Evolutionary conservation across 2,888 invertebrate species (phyloP).

Genomic region (Lepidochitona cinerea): DNA sequence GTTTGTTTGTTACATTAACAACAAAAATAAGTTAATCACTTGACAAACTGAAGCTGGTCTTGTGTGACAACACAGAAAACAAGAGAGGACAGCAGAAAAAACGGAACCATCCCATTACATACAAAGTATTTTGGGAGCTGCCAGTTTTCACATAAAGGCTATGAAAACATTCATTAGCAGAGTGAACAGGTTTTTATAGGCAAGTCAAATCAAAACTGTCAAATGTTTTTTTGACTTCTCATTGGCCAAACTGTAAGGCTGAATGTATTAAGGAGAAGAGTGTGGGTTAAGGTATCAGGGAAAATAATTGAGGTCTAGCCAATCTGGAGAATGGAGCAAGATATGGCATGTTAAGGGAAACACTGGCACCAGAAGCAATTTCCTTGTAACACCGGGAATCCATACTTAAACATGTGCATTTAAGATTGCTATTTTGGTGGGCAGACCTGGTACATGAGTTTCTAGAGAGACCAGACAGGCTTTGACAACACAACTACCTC

Average conservation of each 20-base stretch:
- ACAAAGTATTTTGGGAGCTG: not conserved
- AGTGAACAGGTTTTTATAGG: not conserved
- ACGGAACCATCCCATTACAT: too few relatives aligned
- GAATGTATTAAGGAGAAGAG: too few relatives aligned
- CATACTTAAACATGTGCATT: not conserved
- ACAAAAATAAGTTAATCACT: too few relatives aligned
- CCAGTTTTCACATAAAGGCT: not conserved
- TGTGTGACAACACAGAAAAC: too few relatives aligned
- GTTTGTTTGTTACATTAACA: too few relatives aligned
- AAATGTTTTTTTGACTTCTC: not conserved
- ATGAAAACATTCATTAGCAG: not conserved
- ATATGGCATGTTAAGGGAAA: not conserved
- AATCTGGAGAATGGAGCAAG: not conserved
- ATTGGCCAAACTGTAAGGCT: too few relatives aligned
- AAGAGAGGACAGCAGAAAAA: too few relatives aligned
- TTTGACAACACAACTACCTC: too few relatives aligned
- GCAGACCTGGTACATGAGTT: too few relatives aligned
- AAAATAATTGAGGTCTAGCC: not conserved
- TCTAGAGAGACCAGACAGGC: too few relatives aligned
- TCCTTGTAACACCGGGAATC: conserved; percentile 5
- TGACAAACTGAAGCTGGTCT: too few relatives aligned
- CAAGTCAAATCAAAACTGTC: not conserved
- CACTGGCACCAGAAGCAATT: not conserved
- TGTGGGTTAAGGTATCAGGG: too few relatives aligned
- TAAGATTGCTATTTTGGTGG: not conserved